Conservation (phyloP, 2,113 vertebrate genomes). For the Austrofundulus limnaeus region DNA sequence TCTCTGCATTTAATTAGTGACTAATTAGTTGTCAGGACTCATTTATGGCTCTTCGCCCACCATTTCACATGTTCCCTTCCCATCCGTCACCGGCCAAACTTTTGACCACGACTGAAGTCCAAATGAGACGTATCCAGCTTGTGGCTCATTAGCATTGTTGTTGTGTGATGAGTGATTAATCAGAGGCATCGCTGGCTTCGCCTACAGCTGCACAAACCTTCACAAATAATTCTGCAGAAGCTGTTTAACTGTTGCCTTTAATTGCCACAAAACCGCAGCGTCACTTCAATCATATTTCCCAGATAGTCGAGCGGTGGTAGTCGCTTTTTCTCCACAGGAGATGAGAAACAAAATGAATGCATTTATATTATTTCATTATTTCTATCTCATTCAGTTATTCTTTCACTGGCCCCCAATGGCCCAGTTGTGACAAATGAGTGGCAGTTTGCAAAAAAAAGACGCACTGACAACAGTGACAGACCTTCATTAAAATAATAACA, state of each 20-base stretch:
- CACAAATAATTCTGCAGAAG: conserved; percentile 37
- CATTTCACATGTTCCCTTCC: conserved; percentile 17
- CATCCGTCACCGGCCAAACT: conserved; percentile 22
- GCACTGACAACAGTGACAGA: conserved; percentile 43
- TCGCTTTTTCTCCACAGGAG: conserved; percentile 5
- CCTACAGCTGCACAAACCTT: conserved; percentile 21
- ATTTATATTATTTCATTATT: conserved; percentile 58
- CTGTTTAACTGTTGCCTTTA: conserved; percentile 31
- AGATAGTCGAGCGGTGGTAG: conserved; percentile 41
- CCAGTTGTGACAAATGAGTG: conserved; percentile 49
- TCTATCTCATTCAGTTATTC: conserved; percentile 60
- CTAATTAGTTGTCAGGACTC: conserved; percentile 40
- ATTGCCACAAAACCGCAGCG: conserved; percentile 22
- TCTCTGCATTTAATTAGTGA: conserved; percentile 19
- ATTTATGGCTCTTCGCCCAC: conserved; percentile 9
- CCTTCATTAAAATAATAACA: conserved; percentile 67
- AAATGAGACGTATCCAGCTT: conserved; percentile 22
- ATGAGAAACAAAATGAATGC: conserved; percentile 44
- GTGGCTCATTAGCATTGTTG: conserved; percentile 43
- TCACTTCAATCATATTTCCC: conserved; percentile 40
- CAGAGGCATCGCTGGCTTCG: conserved; percentile 5
- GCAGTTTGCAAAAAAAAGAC: conserved; percentile 48
- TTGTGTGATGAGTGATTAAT: conserved; percentile 34
- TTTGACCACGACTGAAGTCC: conserved; percentile 19
- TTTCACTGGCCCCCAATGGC: conserved; percentile 31